These are phyloP conservation scores for Salpingus planirostris DNA, from an alignment of 2,888 invertebrate species.

Conservation along the genomic window DNA sequence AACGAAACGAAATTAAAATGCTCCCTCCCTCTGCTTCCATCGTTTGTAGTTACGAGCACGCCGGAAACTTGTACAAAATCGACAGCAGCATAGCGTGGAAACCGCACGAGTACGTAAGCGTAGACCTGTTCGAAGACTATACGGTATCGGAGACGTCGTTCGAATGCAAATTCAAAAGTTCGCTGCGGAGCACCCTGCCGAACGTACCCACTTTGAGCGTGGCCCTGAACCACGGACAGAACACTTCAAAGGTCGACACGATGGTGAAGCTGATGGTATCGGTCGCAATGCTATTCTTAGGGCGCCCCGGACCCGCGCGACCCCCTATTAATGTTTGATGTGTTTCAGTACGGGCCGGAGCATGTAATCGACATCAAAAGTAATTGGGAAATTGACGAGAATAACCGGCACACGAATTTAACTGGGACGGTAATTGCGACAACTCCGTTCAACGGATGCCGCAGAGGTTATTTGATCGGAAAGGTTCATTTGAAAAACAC, in stretches of 20 bases:
- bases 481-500: slow-evolving; percentile 56
- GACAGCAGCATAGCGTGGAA: slow-evolving; percentile 54
- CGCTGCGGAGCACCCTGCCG: slow-evolving; percentile 50
- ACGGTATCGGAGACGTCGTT: slow-evolving; percentile 37
- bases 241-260: slow-evolving; percentile 44
- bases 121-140: slow-evolving; percentile 48
- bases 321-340: slow-evolving; percentile 2
- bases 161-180: slow-evolving; percentile 45
- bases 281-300: no score
- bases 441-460: slow-evolving; percentile 63
- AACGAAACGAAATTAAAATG: neutral
- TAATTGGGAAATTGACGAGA: slow-evolving; percentile 55
- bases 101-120: slow-evolving; percentile 47
- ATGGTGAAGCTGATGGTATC: slow-evolving; percentile 45
- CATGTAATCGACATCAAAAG: slow-evolving; percentile 61
- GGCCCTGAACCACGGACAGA: slow-evolving; percentile 48
- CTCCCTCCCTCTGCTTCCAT: slow-evolving; percentile 3
- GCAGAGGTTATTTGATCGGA: slow-evolving; percentile 57
- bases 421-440: slow-evolving; percentile 56
- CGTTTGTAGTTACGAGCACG: slow-evolving; percentile 44
- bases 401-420: slow-evolving; percentile 50
- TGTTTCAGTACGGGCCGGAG: slow-evolving; percentile 56
- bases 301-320: no score
- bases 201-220: slow-evolving; percentile 50
- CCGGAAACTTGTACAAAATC: slow-evolving; percentile 42